Evolutionary conservation across 2,888 invertebrate genomes (phyloP), one percentile per base, ranked within the genome.

Genomic region (Lycia hirtaria): DNA sequence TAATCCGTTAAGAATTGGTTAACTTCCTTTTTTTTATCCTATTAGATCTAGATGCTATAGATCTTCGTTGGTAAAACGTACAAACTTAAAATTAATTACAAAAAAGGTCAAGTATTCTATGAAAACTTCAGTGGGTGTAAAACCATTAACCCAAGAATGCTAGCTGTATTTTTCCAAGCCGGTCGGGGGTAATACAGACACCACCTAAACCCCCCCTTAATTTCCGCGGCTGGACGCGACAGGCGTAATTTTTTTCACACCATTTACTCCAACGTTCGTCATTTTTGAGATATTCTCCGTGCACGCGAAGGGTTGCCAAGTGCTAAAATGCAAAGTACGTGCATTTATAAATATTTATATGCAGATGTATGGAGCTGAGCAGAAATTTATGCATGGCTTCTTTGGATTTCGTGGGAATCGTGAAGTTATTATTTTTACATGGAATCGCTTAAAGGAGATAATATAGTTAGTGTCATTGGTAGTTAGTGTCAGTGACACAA

Each of bases 261-360:
- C 90, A 91, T 91, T 91, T 88, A 87, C 85, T 77, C 81, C 66
- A 78, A 75, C 77, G 85, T 86, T 81, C 84, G 80, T 88, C 88
- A 88, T 87, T 83, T 84, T 74, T 67, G 78, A 83, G 83, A 82
- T 81, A 84, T 87, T 86, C 80, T 76, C 77, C 60, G 54, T 62
- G 17, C 57, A 28, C 14, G 43, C 71, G 69, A 67, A 68, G 68
- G 66, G 63, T 60, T 68, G 70, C 68, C 69, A 83, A 80, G 84
- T 76, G 75, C 72, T 73, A 75, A 78, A 81, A 88, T 88, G 88
- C 83, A 88, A 89, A 88, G 88, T 82, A 82, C 75, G 78, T 68
- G 57, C 63, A 47, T 56, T 70, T 78, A 83, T 83, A 85, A 82
- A 86, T 87, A 85, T 85, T 87, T 82, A 86, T 84, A 83, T 67